These are phyloP conservation scores for Xerus inauris DNA, from an alignment of 2,113 vertebrate genomes.

Conservation along the genomic window DNA sequence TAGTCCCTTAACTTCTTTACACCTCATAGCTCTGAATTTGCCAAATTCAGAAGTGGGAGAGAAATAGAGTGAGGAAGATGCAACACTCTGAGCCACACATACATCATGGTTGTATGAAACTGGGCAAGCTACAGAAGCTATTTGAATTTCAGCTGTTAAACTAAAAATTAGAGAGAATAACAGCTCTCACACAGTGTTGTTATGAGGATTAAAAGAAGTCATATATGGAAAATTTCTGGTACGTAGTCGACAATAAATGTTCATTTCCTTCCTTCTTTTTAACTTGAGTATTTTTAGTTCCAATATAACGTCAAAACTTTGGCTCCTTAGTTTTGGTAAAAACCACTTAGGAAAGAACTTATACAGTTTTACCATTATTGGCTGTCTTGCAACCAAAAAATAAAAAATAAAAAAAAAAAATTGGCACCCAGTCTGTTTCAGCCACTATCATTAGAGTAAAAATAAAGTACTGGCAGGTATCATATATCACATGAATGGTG, in stretches of 20 bases:
- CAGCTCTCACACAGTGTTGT: background rate
- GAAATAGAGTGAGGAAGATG: background rate
- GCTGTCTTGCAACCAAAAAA: background rate
- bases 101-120: background rate
- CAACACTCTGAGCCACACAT: background rate
- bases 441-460: background rate
- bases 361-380: background rate
- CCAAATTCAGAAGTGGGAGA: background rate
- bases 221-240: slow-evolving; percentile 1
- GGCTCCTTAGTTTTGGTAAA: slow-evolving; percentile 6
- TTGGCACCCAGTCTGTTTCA: background rate
- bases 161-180: slow-evolving; percentile 25
- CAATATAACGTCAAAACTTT: slow-evolving; percentile 14
- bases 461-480: background rate
- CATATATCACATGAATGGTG: background rate
- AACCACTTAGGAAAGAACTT: slow-evolving; percentile 42
- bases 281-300: slow-evolving; percentile 46
- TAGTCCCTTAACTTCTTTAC: background rate
- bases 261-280: slow-evolving; percentile 56
- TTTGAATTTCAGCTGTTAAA: slow-evolving; percentile 21
- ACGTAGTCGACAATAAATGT: slow-evolving; percentile 51
- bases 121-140: background rate
- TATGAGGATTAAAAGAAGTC: background rate
- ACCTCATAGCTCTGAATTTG: background rate
- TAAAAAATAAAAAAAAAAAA: background rate